A percentile compares a stretch with the other conserved stretches of the same genome.
phyloP scores from a whole-genome alignment of 2,113 vertebrate species.

The Melanostigma gelatinosum region DNA sequence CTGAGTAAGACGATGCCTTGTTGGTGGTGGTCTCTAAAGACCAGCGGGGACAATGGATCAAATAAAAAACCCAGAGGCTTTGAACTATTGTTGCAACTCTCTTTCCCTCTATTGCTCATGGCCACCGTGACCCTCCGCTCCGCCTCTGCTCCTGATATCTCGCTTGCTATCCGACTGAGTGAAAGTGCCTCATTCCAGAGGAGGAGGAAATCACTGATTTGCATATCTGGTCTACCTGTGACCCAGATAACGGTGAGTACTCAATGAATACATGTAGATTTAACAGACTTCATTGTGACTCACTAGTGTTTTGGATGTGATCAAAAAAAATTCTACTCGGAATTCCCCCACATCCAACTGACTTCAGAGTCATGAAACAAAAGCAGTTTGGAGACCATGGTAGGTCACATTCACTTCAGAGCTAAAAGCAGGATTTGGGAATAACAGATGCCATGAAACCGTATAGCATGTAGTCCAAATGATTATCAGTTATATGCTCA shows the following conservation, averaged over 20 bases:
- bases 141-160: constrained; percentile 52
- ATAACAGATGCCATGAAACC: constrained; percentile 33
- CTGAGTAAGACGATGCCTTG: constrained; percentile 81
- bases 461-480: constrained; percentile 48
- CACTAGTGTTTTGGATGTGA: constrained; percentile 53
- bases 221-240: constrained; percentile 48
- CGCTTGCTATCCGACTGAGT: constrained; percentile 36
- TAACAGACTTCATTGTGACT: constrained; percentile 25
- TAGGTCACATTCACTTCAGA: constrained; percentile 44
- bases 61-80: constrained; percentile 75
- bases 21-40: constrained; percentile 79
- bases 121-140: constrained; percentile 54
- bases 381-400: constrained; percentile 37
- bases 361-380: constrained; percentile 46
- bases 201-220: constrained; percentile 44
- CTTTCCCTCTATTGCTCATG: constrained; percentile 57
- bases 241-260: constrained; percentile 47
- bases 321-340: constrained; percentile 46
- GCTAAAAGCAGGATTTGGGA: constrained; percentile 29
- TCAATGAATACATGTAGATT: constrained; percentile 38
- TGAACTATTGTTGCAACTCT: constrained; percentile 79
- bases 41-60: constrained; percentile 80
- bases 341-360: constrained; percentile 63
- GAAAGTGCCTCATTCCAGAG: constrained; percentile 66
- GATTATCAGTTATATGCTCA: constrained; percentile 37